Evolutionary conservation across 1,140 invertebrate species (phyloP).

Genomic region (Oreohelix idahoensis): DNA sequence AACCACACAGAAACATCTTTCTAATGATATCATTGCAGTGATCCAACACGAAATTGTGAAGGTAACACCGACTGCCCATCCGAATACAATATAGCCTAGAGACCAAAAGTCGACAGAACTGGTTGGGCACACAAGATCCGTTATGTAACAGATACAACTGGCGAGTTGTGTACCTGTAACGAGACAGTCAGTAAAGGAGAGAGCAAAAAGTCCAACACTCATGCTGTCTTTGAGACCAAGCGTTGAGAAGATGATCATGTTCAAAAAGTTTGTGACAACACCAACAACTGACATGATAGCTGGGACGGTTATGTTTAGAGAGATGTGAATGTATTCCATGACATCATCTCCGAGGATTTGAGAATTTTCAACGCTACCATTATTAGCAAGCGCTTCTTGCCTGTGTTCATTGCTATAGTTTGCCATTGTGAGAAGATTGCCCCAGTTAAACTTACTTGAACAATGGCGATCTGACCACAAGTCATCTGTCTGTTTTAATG

Average conservation of each 20-base stretch:
- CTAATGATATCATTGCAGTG: neutral
- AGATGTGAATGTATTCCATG: neutral
- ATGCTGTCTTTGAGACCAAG: conserved; percentile 2
- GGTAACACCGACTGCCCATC: neutral
- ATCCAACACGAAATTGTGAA: neutral
- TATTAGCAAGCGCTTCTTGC: neutral
- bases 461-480: too few relatives aligned
- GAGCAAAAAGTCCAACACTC: neutral
- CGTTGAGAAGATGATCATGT: neutral
- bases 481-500: too few relatives aligned
- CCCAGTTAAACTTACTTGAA: too few relatives aligned
- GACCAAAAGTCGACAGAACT: neutral
- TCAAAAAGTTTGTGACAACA: neutral
- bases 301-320: neutral
- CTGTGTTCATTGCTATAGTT: neutral
- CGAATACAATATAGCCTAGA: neutral
- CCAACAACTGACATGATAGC: neutral
- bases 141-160: neutral
- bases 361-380: neutral
- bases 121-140: neutral
- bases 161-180: neutral
- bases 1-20: conserved; percentile 1
- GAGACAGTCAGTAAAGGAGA: neutral
- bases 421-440: neutral
- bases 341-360: neutral